A percentile compares a stretch with the other conserved stretches of the same genome.
Conservation (phyloP, 2,888 invertebrate species). For the Eristalinus sepulchralis region DNA sequence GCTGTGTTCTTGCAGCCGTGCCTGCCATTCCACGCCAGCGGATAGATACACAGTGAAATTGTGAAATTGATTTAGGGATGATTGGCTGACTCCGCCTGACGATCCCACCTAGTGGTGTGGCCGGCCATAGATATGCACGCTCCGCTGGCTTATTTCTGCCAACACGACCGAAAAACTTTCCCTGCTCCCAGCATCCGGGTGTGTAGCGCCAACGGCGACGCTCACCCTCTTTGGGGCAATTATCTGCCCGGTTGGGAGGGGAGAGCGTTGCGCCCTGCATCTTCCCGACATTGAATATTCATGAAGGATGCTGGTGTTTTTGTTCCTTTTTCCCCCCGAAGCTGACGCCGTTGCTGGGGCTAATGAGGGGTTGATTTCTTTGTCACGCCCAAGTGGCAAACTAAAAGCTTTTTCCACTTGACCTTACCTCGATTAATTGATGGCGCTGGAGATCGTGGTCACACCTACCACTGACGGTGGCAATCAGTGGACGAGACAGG, state of each 20-base stretch:
- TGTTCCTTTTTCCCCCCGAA: not conserved
- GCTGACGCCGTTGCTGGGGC: conserved; percentile 4
- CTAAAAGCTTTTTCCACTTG: conserved; percentile 66
- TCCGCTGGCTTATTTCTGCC: conserved; percentile 26
- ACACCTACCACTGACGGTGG: conserved; percentile 33
- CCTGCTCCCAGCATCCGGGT: conserved; percentile 7
- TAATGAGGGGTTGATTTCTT: conserved; percentile 51
- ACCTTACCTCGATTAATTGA: conserved; percentile 56
- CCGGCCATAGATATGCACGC: conserved; percentile 8
- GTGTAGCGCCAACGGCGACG: not conserved
- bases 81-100: conserved; percentile 63
- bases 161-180: conserved; percentile 40
- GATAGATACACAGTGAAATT: conserved; percentile 45
- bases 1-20: conserved; percentile 5
- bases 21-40: conserved; percentile 42
- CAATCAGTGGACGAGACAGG: conserved; percentile 44
- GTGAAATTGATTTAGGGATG: conserved; percentile 68
- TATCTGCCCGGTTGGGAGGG: conserved; percentile 45
- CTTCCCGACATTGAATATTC: conserved; percentile 62
- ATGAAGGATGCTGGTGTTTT: conserved; percentile 50
- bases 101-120: conserved; percentile 4
- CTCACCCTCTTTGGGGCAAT: conserved; percentile 35
- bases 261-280: conserved; percentile 46
- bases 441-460: conserved; percentile 16
- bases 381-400: conserved; percentile 9